Evolutionary conservation across 2,113 vertebrate genomes (phyloP).

Genomic region (Apodemus sylvaticus): DNA sequence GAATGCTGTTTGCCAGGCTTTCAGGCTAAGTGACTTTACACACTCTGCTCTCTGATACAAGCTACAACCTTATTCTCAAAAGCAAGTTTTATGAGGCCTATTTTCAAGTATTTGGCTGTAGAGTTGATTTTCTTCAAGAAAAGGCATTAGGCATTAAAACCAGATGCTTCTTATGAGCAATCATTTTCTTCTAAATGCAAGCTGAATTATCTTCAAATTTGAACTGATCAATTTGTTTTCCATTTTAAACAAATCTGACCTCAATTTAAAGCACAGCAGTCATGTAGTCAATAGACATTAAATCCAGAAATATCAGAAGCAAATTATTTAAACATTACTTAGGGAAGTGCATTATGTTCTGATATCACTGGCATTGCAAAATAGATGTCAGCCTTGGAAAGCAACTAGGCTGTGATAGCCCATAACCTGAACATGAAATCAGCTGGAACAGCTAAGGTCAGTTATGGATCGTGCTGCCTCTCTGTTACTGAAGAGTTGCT

Average conservation of each 20-base stretch:
- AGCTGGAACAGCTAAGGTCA: neutral
- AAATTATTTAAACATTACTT: conserved; percentile 59
- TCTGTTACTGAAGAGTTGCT: neutral
- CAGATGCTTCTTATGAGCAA: conserved; percentile 52
- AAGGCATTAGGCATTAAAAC: conserved; percentile 38
- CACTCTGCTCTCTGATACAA: neutral
- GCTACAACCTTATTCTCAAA: conserved; percentile 21
- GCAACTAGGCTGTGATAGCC: neutral
- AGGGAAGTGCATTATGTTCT: conserved; percentile 39
- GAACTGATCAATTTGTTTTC: conserved; percentile 51
- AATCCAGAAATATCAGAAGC: conserved; percentile 31
- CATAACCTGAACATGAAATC: neutral
- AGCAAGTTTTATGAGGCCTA: conserved; percentile 24
- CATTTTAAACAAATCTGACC: conserved; percentile 62
- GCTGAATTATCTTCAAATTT: conserved; percentile 52
- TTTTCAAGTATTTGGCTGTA: conserved; percentile 47
- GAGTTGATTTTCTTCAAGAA: neutral
- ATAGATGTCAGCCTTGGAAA: conserved; percentile 35
- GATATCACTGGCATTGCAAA: conserved; percentile 52
- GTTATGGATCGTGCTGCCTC: neutral
- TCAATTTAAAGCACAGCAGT: conserved; percentile 58
- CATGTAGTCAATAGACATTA: neutral
- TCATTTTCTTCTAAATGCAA: conserved; percentile 42
- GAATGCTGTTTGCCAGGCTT: neutral
- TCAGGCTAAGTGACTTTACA: neutral